These are phyloP conservation scores for Butorides virescens DNA, from an alignment of 2,113 vertebrate genomes.

Conservation along the genomic window DNA sequence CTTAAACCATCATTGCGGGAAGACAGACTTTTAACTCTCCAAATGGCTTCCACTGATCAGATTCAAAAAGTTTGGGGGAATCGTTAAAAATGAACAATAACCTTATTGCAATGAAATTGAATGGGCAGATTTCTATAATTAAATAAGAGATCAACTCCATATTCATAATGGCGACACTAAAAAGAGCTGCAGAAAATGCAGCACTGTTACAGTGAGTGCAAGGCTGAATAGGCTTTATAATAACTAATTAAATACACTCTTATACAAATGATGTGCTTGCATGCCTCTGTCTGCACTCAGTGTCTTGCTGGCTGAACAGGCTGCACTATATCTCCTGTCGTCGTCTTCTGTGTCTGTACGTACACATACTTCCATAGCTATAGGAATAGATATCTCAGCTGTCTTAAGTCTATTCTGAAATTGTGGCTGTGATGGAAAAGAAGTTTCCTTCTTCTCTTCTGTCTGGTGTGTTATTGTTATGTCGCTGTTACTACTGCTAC, in stretches of 20 bases:
- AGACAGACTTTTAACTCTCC: neutral
- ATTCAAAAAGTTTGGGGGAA: neutral
- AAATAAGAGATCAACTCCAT: neutral
- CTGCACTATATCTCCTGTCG: neutral
- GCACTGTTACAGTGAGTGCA: neutral
- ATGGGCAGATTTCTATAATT: neutral
- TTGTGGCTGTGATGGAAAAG: neutral
- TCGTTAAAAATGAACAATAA: neutral
- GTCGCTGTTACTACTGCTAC: neutral
- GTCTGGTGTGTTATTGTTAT: neutral
- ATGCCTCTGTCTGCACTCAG: neutral
- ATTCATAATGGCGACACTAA: neutral
- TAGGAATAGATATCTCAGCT: neutral
- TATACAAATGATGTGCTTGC: neutral
- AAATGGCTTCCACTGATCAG: neutral
- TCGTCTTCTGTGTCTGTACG: neutral
- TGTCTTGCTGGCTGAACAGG: neutral
- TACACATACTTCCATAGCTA: neutral
- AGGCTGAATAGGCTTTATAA: neutral
- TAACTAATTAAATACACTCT: neutral
- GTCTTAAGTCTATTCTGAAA: neutral
- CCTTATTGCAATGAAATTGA: neutral
- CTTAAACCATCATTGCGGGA: neutral
- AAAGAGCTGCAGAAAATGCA: neutral
- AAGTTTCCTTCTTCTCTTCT: neutral